phyloP scores from a whole-genome alignment of 2,113 vertebrate species.

The Perognathus longimembris region DNA sequence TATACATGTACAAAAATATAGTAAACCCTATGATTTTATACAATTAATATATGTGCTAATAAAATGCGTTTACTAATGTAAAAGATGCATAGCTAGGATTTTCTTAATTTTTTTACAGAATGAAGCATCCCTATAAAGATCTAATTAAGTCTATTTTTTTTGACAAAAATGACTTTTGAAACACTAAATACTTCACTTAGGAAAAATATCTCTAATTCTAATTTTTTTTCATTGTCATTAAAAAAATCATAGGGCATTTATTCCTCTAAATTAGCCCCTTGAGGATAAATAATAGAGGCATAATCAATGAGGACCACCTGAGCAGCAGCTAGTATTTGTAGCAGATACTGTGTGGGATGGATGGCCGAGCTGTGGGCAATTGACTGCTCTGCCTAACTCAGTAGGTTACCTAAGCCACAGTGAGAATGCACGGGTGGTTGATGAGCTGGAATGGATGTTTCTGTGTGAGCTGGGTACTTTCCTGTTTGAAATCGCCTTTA shows the following conservation, averaged over 20 bases:
- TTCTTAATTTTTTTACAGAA: background rate
- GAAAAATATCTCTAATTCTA: slow-evolving; percentile 48
- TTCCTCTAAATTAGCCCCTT: slow-evolving; percentile 20
- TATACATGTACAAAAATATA: too few relatives aligned
- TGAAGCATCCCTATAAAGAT: slow-evolving; percentile 21
- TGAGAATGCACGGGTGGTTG: background rate
- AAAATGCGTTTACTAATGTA: background rate
- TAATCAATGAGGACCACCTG: background rate
- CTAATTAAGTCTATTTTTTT: background rate
- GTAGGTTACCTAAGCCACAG: slow-evolving; percentile 25
- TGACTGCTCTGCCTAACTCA: background rate
- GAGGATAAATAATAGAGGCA: background rate
- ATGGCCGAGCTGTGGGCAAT: background rate
- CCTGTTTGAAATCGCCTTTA: slow-evolving; percentile 58
- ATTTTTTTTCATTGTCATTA: slow-evolving; percentile 23
- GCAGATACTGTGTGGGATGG: background rate
- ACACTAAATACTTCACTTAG: slow-evolving; percentile 3
- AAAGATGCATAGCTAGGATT: background rate
- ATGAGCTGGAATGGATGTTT: slow-evolving; percentile 41
- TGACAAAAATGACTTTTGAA: slow-evolving; percentile 17
- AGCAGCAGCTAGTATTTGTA: background rate
- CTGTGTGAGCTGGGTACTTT: slow-evolving; percentile 18
- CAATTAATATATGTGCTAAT: background rate
- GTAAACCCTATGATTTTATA: too few relatives aligned
- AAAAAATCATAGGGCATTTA: background rate